These are phyloP conservation scores for Stratiolaelaps scimitus DNA, from an alignment of 1,140 invertebrate genomes.

Conservation along the genomic window DNA sequence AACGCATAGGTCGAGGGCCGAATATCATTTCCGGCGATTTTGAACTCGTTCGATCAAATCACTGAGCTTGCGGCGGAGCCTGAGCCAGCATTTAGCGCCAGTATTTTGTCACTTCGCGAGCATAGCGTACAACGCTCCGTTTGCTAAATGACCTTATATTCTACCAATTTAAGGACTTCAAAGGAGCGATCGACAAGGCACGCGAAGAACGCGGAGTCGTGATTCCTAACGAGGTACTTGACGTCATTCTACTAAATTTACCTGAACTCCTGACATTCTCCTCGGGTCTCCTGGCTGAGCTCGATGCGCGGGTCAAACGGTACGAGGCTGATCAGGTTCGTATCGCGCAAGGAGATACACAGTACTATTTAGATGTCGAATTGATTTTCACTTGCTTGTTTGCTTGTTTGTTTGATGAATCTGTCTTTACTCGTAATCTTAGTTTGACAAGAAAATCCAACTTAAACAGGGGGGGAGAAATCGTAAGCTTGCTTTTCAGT, in stretches of 20 bases:
- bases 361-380: background rate
- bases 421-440: background rate
- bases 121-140: background rate
- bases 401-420: background rate
- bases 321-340: slow-evolving; percentile 44
- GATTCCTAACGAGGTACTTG: slow-evolving; percentile 45
- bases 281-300: slow-evolving; percentile 53
- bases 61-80: no score
- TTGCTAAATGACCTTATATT: slow-evolving; percentile 24
- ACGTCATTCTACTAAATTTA: slow-evolving; percentile 49
- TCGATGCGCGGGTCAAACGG: slow-evolving; percentile 50
- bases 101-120: background rate
- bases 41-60: no score
- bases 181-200: slow-evolving; percentile 45
- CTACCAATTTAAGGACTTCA: slow-evolving; percentile 47
- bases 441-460: no score
- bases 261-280: slow-evolving; percentile 51
- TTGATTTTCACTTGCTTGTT: background rate
- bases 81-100: no score
- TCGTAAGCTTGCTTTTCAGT: no score
- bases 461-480: background rate
- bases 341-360: slow-evolving; percentile 2
- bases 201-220: slow-evolving; percentile 39
- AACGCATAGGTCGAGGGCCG: no score
- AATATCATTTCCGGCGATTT: no score